Evolutionary conservation across 2,113 vertebrate species (phyloP).

Genomic region (Glaucidium brasilianum): DNA sequence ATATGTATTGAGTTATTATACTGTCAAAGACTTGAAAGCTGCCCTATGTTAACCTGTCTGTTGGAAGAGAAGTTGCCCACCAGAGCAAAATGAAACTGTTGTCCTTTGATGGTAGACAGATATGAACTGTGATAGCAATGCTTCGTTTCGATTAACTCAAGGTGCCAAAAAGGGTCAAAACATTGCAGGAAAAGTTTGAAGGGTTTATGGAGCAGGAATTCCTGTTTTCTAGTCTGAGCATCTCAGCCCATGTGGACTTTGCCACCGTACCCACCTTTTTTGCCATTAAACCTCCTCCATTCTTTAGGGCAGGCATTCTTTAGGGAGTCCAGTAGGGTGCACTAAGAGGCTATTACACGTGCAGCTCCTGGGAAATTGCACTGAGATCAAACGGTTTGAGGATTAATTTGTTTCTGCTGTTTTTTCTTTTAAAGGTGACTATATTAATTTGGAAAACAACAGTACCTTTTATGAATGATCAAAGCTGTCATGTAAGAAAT

Average conservation of each 20-base stretch:
- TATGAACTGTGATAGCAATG: neutral
- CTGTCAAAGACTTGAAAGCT: neutral
- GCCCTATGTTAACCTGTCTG: neutral
- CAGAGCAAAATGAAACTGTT: neutral
- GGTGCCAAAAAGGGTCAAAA: neutral
- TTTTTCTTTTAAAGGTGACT: neutral
- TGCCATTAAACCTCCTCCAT: neutral
- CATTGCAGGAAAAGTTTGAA: neutral
- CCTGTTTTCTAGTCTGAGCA: neutral
- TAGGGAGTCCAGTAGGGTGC: slow-evolving; percentile 46
- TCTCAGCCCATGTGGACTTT: neutral
- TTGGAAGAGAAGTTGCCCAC: neutral
- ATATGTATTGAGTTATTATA: neutral
- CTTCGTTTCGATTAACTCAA: neutral
- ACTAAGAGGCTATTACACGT: slow-evolving; percentile 29
- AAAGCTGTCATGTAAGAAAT: slow-evolving; percentile 30
- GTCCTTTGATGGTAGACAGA: neutral
- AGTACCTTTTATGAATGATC: slow-evolving; percentile 14
- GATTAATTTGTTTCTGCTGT: neutral
- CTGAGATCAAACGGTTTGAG: neutral
- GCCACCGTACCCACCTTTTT: neutral
- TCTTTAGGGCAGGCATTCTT: neutral
- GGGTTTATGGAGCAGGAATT: neutral
- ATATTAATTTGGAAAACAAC: neutral
- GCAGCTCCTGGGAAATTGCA: neutral